Conservation (phyloP, 2,888 invertebrate species). For the Tachina fera region DNA sequence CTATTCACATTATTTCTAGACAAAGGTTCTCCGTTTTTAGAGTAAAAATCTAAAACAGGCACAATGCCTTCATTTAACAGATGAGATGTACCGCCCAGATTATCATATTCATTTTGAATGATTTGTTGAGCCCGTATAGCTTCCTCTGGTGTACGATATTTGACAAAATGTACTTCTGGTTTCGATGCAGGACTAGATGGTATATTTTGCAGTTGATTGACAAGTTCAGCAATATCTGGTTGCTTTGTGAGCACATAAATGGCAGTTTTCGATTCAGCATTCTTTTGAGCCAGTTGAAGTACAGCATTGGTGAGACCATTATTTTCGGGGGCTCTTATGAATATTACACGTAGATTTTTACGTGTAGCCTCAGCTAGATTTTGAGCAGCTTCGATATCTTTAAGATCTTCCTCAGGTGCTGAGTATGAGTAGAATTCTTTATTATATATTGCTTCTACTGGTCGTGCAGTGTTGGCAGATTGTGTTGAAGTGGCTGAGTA, state of each 20-base stretch:
- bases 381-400: slow-evolving; percentile 73
- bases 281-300: slow-evolving; percentile 76
- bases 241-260: slow-evolving; percentile 81
- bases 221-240: slow-evolving; percentile 76
- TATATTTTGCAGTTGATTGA: slow-evolving; percentile 74
- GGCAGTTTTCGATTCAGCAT: slow-evolving; percentile 79
- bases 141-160: slow-evolving; percentile 80
- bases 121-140: slow-evolving; percentile 78
- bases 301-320: slow-evolving; percentile 77
- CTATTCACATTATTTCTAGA: not conserved
- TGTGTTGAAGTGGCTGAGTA: slow-evolving; percentile 35
- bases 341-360: slow-evolving; percentile 77
- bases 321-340: slow-evolving; percentile 79
- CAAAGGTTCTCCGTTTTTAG: slow-evolving; percentile 19
- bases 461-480: slow-evolving; percentile 30
- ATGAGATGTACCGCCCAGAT: slow-evolving; percentile 75
- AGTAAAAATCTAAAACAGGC: slow-evolving; percentile 77
- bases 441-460: slow-evolving; percentile 73
- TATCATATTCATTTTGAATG: slow-evolving; percentile 78
- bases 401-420: slow-evolving; percentile 78
- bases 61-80: slow-evolving; percentile 76
- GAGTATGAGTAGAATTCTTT: slow-evolving; percentile 77
- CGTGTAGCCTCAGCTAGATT: slow-evolving; percentile 73
- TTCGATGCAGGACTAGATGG: slow-evolving; percentile 75
- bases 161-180: slow-evolving; percentile 80